Conservation (phyloP, 2,113 vertebrate genomes). For the Hipposideros armiger region DNA sequence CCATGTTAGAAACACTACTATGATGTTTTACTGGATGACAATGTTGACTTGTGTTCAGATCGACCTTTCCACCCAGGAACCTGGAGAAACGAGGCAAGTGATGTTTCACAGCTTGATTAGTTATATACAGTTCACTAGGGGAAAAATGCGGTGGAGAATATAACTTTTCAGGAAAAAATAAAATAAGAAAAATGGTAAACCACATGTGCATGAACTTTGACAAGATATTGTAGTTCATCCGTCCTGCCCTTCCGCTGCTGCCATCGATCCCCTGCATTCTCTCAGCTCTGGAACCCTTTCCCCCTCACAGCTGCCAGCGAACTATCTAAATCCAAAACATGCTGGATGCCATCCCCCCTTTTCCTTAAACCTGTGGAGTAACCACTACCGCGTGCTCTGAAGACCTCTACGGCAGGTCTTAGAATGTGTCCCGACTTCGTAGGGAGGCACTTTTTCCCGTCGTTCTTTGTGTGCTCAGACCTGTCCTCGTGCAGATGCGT, state of each 20-base stretch:
- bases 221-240: background rate
- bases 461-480: background rate
- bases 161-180: conserved; percentile 3
- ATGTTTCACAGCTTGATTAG: background rate
- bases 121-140: background rate
- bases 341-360: background rate
- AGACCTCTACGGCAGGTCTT: background rate
- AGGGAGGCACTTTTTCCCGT: background rate
- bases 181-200: background rate
- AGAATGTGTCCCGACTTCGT: background rate
- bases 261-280: background rate
- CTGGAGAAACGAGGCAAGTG: background rate
- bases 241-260: too few relatives aligned
- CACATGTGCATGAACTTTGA: background rate
- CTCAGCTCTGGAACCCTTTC: background rate
- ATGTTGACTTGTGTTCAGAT: background rate
- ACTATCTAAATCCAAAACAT: background rate
- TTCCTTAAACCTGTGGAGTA: background rate
- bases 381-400: background rate
- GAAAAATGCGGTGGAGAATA: background rate
- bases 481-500: background rate
- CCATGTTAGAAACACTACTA: background rate
- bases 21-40: background rate
- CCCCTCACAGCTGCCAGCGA: background rate
- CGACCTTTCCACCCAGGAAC: background rate